These are phyloP conservation scores for Stegostoma tigrinum DNA, from an alignment of 2,113 vertebrate genomes.

Conservation along the genomic window DNA sequence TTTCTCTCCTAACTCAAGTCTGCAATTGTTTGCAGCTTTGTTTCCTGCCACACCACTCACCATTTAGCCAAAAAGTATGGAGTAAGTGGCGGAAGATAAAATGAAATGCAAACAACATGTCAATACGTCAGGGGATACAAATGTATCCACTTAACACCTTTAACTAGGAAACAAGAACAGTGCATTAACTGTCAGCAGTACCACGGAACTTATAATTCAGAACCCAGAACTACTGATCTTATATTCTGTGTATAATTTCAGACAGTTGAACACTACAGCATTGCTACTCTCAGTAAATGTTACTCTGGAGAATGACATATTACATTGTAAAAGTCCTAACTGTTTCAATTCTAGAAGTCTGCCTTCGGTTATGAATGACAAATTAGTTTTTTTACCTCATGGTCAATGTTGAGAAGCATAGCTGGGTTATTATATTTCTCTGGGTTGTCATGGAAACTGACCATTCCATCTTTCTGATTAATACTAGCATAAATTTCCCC, in stretches of 20 bases:
- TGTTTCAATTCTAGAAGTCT: conserved; percentile 6
- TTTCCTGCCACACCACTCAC: background rate
- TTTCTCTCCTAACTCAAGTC: background rate
- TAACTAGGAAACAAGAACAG: background rate
- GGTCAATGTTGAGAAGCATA: conserved; percentile 99
- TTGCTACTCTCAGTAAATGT: background rate
- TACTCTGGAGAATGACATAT: background rate
- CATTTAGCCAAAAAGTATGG: background rate
- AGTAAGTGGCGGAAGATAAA: background rate
- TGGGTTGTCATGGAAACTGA: conserved; percentile 98
- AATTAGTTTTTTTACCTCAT: conserved; percentile 71
- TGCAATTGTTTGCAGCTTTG: background rate
- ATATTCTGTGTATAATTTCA: background rate
- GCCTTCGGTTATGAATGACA: background rate
- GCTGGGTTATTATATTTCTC: conserved; percentile 99
- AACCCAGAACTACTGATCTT: background rate
- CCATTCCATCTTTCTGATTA: conserved; percentile 99
- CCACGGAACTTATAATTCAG: background rate
- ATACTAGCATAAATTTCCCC: conserved; percentile 99
- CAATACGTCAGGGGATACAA: background rate
- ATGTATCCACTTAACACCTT: background rate
- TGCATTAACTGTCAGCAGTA: background rate
- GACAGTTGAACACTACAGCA: background rate
- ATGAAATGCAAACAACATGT: background rate
- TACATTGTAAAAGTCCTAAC: background rate